Evolutionary conservation across 1,140 invertebrate species (phyloP).

Genomic region (Procambarus virginalis): DNA sequence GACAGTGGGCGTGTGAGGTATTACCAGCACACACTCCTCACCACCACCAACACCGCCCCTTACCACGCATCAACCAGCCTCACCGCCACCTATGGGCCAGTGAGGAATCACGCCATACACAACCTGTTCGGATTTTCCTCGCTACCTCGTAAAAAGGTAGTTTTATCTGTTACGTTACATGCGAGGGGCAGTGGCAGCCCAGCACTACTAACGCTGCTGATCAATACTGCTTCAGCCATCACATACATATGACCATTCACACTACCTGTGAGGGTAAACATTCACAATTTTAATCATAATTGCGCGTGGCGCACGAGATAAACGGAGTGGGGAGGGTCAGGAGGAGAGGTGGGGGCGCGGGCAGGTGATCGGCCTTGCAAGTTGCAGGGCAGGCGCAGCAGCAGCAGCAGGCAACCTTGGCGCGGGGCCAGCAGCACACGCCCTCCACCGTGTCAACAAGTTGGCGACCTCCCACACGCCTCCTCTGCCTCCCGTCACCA

Average conservation of each 20-base stretch:
- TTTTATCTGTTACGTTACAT: not conserved
- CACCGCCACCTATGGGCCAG: too few relatives aligned
- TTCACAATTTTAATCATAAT: not conserved
- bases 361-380: constrained; percentile 3
- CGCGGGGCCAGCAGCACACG: constrained; percentile 32
- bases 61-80: too few relatives aligned
- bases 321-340: not conserved
- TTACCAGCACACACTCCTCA: too few relatives aligned
- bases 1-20: too few relatives aligned
- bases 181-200: too few relatives aligned
- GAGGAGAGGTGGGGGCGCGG: not conserved
- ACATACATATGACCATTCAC: not conserved
- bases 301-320: not conserved
- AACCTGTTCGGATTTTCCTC: too few relatives aligned
- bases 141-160: too few relatives aligned
- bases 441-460: constrained; percentile 43
- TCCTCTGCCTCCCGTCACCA: constrained; percentile 24
- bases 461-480: constrained; percentile 38
- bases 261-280: not conserved
- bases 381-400: constrained; percentile 19
- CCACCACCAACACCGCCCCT: too few relatives aligned
- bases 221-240: not conserved
- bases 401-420: constrained; percentile 24
- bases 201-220: not conserved
- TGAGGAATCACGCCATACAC: too few relatives aligned